Evolutionary conservation across 2,797 vertebrate genomes (phyloP).

Genomic region (Pachyuromys duprasi): DNA sequence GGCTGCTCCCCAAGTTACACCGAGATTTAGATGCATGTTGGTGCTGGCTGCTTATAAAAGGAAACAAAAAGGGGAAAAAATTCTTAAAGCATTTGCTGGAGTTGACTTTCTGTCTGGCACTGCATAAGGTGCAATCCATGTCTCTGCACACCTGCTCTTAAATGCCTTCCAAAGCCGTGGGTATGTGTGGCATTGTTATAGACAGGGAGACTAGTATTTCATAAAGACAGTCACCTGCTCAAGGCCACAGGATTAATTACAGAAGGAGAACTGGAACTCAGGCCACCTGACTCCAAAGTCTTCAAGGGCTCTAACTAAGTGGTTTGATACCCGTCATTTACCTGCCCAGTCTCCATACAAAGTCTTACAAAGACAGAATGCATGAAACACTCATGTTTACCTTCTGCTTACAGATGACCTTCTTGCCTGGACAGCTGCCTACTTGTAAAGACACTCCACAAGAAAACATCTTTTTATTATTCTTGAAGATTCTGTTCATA

Average conservation of each 20-base stretch:
- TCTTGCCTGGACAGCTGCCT: neutral
- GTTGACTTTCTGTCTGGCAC: neutral
- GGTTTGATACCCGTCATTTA: neutral
- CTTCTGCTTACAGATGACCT: neutral
- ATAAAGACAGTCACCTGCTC: neutral
- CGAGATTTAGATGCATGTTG: neutral
- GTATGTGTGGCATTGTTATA: neutral
- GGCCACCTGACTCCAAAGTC: neutral
- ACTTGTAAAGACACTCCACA: constrained; percentile 11
- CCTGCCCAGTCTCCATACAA: neutral
- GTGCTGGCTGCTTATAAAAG: neutral
- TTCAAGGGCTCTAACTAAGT: constrained; percentile 16
- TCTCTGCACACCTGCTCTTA: constrained; percentile 14
- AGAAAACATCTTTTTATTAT: neutral
- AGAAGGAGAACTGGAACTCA: constrained; percentile 34
- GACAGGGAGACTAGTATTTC: neutral
- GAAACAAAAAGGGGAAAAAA: neutral
- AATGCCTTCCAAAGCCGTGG: neutral
- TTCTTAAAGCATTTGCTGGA: constrained; percentile 26
- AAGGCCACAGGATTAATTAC: neutral
- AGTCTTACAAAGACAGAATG: neutral
- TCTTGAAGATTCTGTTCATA: neutral
- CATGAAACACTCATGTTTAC: neutral
- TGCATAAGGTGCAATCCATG: neutral
- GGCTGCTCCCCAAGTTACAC: neutral